Conservation (phyloP, 2,888 invertebrate genomes). For the Cancer borealis region DNA sequence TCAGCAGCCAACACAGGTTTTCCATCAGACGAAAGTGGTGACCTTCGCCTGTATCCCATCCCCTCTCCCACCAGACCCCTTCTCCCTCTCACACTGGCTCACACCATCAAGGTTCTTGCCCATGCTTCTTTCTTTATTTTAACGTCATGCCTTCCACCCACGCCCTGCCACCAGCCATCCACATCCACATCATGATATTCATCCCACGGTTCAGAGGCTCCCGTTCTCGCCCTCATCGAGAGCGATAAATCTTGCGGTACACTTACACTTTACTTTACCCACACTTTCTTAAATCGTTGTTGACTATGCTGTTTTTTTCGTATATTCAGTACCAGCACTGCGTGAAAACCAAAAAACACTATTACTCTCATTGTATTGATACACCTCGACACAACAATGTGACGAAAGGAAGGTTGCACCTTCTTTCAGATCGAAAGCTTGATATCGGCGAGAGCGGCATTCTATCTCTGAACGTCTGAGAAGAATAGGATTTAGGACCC, state of each 20-base stretch:
- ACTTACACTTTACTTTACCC: neutral
- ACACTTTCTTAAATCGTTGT: neutral
- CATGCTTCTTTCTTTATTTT: neutral
- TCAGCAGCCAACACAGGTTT: conserved; percentile 30
- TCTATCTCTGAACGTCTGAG: neutral
- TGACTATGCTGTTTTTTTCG: neutral
- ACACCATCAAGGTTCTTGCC: neutral
- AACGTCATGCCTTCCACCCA: neutral
- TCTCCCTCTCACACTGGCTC: neutral
- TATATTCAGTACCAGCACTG: neutral
- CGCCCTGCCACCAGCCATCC: neutral
- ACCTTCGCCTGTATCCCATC: neutral
- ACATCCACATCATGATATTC: neutral
- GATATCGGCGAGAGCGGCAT: neutral
- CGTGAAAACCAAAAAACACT: neutral
- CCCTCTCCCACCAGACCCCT: neutral
- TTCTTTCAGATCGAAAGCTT: neutral
- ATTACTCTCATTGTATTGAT: neutral
- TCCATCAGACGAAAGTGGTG: conserved; percentile 33
- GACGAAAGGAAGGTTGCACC: neutral
- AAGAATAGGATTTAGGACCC: conserved; percentile 1
- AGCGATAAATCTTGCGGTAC: neutral
- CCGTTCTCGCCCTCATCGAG: neutral
- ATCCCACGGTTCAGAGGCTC: neutral
- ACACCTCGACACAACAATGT: neutral